Percentiles rank a stretch among this genome's conserved stretches.
Evolutionary conservation across 1,140 invertebrate genomes (phyloP).

Genomic region (Brachionus rotundiformis): DNA sequence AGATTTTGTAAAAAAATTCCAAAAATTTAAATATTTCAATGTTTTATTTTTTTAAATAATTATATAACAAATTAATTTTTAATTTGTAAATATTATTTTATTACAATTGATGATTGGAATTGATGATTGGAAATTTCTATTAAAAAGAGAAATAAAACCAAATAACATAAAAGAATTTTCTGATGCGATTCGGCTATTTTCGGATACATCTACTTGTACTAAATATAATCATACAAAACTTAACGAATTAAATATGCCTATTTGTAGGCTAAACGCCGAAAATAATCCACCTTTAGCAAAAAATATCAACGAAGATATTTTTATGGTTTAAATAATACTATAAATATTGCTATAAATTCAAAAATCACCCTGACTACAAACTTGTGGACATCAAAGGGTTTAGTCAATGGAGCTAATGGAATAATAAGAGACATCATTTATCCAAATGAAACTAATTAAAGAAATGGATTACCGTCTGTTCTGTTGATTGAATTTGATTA

Average conservation of each 20-base stretch:
- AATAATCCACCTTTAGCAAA: neutral
- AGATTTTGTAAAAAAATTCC: too few species aligned
- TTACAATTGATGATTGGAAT: too few species aligned
- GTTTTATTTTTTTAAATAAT: too few species aligned
- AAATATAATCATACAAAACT: neutral
- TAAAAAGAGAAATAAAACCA: constrained; percentile 6
- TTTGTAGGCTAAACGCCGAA: neutral
- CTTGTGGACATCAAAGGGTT: neutral
- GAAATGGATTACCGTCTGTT: neutral
- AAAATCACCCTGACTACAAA: neutral
- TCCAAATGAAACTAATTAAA: neutral
- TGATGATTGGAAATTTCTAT: too few species aligned
- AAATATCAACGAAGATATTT: constrained; percentile 14
- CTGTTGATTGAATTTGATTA: neutral
- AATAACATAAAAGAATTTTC: constrained; percentile 2
- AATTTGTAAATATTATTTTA: too few species aligned
- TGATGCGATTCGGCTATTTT: neutral
- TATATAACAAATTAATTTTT: too few species aligned
- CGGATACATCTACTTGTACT: neutral
- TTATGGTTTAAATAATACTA: neutral
- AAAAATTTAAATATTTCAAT: too few species aligned
- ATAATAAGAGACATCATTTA: constrained; percentile 16
- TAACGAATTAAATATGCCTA: neutral
- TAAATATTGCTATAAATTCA: constrained; percentile 2
- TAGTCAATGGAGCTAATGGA: neutral